Evolutionary conservation across 2,888 invertebrate species (phyloP), one percentile per base, ranked within the genome.

Genomic region (Tiliacea aurago): DNA sequence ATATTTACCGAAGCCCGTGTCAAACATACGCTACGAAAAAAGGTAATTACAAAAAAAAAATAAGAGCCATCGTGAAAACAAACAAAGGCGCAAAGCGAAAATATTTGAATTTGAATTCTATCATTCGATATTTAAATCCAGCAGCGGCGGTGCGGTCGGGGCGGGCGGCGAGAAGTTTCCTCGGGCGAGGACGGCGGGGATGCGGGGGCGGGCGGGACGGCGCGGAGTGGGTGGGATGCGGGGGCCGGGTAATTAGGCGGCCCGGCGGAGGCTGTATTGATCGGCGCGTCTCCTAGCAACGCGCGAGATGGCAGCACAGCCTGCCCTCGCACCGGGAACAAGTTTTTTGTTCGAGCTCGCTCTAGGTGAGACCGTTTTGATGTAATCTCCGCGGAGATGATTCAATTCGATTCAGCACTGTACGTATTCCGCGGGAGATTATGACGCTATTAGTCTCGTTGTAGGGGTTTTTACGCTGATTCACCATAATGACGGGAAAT

Each of bases 211-310:
- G 77, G 83, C 78, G 85, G 79, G 76, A 84, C 70, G 72, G 84
- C 20, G 70, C 69, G 68, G 71, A 75, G 62, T 45, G 78, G 82
- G 76, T 74, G 86, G 81, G 87, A 78, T 76, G 86, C 78, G 85
- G 87, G 79, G 85, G 83, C 85, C 81, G 87, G 93, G 94, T 95
- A 96, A 96, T 96, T 96, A 96, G 95, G 96, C 94, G 94, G 94
- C 95, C 96, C 94, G 95, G 95, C 94, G 95, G 96, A 95, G 96
- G 96, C 96, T 96, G 96, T 95, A 96, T 96, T 94, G 96, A 96
- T 96, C 96, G 93, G 89, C 80, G 91, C 93, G 96, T 96, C 91
- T 93, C 96, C 94, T 95, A 95, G 96, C 96, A 95, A 96, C 96
- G 94, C 91, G 92, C 88, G 95, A 95, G 95, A 95, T 94, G 95